Conservation (phyloP, 1,140 invertebrate species). For the Chironomus striatipennis region DNA sequence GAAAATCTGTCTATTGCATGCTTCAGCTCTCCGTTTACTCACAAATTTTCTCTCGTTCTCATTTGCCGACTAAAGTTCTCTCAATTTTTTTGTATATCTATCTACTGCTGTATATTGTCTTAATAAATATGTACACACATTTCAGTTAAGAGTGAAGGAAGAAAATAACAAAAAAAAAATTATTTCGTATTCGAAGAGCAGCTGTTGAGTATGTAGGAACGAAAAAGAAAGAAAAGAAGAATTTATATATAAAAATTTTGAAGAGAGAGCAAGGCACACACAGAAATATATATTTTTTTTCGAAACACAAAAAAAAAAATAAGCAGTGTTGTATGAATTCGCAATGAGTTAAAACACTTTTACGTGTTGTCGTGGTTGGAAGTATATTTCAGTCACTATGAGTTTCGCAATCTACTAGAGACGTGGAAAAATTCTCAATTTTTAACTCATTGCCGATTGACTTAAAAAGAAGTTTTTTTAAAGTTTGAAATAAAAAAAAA, state of each 20-base stretch:
- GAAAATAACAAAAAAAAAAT: background rate
- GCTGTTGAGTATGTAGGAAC: background rate
- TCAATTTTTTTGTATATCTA: background rate
- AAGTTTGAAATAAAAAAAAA: too few species aligned
- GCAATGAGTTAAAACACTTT: conserved; percentile 20
- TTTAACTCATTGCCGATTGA: background rate
- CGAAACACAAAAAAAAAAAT: background rate
- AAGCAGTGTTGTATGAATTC: background rate
- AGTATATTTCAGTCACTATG: background rate
- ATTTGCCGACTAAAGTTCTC: background rate
- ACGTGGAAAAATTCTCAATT: background rate
- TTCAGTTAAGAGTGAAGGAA: background rate
- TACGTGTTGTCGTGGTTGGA: conserved; percentile 1
- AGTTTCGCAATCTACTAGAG: background rate
- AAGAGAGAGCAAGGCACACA: background rate
- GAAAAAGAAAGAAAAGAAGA: background rate
- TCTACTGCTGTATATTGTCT: background rate
- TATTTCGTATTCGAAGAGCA: background rate
- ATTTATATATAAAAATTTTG: too few species aligned
- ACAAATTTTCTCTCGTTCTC: background rate
- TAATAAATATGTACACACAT: background rate
- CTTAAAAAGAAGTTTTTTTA: background rate
- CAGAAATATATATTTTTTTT: background rate
- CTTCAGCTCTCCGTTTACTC: background rate
- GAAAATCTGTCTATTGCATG: background rate